Evolutionary conservation across 2,113 vertebrate species (phyloP), one percentile per base, ranked within the genome.

Genomic region (Paralichthys olivaceus): DNA sequence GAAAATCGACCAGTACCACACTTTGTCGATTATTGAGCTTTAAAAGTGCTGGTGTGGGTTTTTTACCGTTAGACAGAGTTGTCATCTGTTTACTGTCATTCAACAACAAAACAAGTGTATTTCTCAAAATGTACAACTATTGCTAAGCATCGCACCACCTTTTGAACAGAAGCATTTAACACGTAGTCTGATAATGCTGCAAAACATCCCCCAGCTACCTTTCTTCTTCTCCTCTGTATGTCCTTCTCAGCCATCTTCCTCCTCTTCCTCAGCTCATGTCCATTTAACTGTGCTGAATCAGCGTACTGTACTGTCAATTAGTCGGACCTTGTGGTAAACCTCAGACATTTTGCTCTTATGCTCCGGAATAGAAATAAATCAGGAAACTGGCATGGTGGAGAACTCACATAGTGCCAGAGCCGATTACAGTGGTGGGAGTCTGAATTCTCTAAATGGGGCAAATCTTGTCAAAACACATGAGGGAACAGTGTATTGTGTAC

Each of bases 221-320:
- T 73, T 26, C 34, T 72, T 20, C 62, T 13, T 49, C n/a, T 63
- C 40, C 49, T 60, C 45, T 37, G 80, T 59, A 65, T 72, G 61
- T 69, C 53, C 17, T 37, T 49, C 64, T 67, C 32, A 61, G 77
- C 64, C 57, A 55, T 76, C 70, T 64, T 77, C 65, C 54, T 75
- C 60, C 57, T 74, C 28, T 20, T 54, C n/a, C 64, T 66, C 70
- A 3, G 15, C 61, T 64, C 63, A 47, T 14, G 60, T 56, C 86
- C 81, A 68, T 83, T 87, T 81, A 84, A 63, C 65, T 63, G 34
- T 86, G 87, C 92, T 91, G 88, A 89, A 62, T 92, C 88, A 83
- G 87, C 61, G 5, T 43, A 56, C 57, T 34, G 47, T 73, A 40
- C 75, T 20, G 87, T 79, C 84, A 79, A 81, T 90, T 83, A 86